A percentile compares a stretch with the other conserved stretches of the same genome.
Conservation (phyloP, 2,888 invertebrate species). For the Nipponacmea schrenckii region DNA sequence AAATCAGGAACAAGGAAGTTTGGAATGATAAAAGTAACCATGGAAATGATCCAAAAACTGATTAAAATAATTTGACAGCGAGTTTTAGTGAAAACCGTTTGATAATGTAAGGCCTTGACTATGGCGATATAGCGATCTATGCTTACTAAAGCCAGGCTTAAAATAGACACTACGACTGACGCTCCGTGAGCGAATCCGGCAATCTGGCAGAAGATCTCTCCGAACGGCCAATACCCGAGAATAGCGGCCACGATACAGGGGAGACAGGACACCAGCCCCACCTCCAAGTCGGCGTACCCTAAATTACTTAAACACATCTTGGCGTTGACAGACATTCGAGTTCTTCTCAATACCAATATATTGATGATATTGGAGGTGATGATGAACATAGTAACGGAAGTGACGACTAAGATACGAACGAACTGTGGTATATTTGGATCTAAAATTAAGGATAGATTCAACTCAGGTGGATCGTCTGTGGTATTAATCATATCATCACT, state of each 20-base stretch:
- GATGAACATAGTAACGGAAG: conserved; percentile 23
- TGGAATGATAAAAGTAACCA: conserved; percentile 34
- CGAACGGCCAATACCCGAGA: conserved; percentile 39
- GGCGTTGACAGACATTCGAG: conserved; percentile 36
- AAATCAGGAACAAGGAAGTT: conserved; percentile 29
- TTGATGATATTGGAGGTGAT: conserved; percentile 28
- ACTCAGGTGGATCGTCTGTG: too few species aligned
- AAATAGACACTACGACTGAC: conserved; percentile 43
- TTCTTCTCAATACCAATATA: conserved; percentile 32
- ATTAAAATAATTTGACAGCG: conserved; percentile 23
- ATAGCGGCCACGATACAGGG: conserved; percentile 35
- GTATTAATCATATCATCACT: too few species aligned
- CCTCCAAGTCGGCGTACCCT: conserved; percentile 37
- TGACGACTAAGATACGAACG: conserved; percentile 16
- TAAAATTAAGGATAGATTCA: neutral
- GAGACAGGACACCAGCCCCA: conserved; percentile 39
- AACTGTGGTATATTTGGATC: neutral
- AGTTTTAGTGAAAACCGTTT: conserved; percentile 22
- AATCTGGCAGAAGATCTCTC: conserved; percentile 41
- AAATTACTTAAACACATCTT: conserved; percentile 40
- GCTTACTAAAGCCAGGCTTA: conserved; percentile 40
- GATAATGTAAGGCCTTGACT: conserved; percentile 36
- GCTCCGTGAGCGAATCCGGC: conserved; percentile 40
- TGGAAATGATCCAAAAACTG: conserved; percentile 28
- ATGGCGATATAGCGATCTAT: conserved; percentile 45